Evolutionary conservation across 2,888 invertebrate genomes (phyloP), one percentile per base, ranked within the genome.

Genomic region (Nephrotoma flavescens): DNA sequence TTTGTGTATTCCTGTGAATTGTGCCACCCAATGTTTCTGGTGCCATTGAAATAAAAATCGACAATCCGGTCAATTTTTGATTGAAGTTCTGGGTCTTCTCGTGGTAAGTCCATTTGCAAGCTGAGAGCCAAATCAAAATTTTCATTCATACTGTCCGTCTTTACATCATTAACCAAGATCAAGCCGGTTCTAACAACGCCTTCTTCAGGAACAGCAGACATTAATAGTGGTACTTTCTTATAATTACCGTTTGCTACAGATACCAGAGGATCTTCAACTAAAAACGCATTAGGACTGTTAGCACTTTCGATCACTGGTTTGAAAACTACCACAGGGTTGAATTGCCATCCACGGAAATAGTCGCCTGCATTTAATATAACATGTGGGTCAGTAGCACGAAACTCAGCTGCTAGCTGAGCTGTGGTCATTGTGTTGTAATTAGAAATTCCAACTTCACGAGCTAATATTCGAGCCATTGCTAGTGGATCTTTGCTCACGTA

Each of bases 311-410:
- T 89, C 0, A 92, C 92, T 0, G 92, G 91, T 0, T 91, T 90
- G 88, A 91, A 93, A 86, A 91, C 90, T 0, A 91, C 91, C 86
- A 93, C 87, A 6, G 93, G 93, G 89, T 93, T n/a, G 2, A n/a
- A 93, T 2, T 92, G 90, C 85, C 91, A 90, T 92, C 93, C 93
- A 88, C 91, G 15, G 41, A 31, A 19, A 42, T n/a, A 42, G 15
- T 84, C 42, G 5, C 84, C 84, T 15, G 42, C 42, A 9, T 84
- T 15, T n/a, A 84, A 15, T 42, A 84, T 41, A 42, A 15, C 42
- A 19, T 11, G 83, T 45, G 91, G 92, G 87, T 92, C 90, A 0
- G 92, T 89, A 0, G 89, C 87, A 47, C 93, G 90, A 41, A 93
- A 86, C 42, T 90, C 89, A 0, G 88, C 88, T 0, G 11, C 44